These are phyloP conservation scores for Zaprionus vittiger DNA, from an alignment of 1,140 invertebrate species.

Conservation along the genomic window DNA sequence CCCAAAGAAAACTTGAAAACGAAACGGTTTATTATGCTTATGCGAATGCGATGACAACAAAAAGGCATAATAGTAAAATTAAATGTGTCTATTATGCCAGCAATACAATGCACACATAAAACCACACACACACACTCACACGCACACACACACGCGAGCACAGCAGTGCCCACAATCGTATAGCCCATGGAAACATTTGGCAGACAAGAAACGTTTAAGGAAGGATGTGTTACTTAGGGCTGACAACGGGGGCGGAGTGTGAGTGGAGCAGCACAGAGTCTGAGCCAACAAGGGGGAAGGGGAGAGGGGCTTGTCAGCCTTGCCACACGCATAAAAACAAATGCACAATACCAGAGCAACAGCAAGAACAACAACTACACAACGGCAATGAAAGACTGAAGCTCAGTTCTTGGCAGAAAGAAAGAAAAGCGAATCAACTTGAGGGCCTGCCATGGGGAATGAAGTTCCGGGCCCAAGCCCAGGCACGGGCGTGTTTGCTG, in stretches of 20 bases:
- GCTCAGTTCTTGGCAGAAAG: conserved; percentile 46
- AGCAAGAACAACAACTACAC: conserved; percentile 23
- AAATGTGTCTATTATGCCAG: conserved; percentile 82
- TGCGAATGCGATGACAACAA: conserved; percentile 81
- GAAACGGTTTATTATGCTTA: conserved; percentile 82
- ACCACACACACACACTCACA: conserved; percentile 53
- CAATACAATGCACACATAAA: conserved; percentile 81
- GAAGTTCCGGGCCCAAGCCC: conserved; percentile 13
- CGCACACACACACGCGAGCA: conserved; percentile 20
- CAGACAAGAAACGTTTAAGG: conserved; percentile 79
- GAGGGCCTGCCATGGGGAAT: conserved; percentile 35
- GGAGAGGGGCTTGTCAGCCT: neutral
- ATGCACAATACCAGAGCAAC: conserved; percentile 34
- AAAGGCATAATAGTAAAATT: conserved; percentile 83
- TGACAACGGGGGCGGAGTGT: conserved; percentile 25
- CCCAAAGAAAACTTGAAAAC: conserved; percentile 70
- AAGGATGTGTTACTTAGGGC: conserved; percentile 77
- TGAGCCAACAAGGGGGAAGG: neutral
- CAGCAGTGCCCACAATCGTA: conserved; percentile 41
- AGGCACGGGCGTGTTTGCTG: conserved; percentile 71
- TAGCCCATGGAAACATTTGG: conserved; percentile 63
- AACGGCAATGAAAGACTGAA: conserved; percentile 42
- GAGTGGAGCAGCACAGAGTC: conserved; percentile 24
- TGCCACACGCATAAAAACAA: conserved; percentile 52
- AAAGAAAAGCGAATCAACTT: conserved; percentile 65